Evolutionary conservation across 1,140 invertebrate species (phyloP).

Genomic region (Pseudomyrmex concolor): DNA sequence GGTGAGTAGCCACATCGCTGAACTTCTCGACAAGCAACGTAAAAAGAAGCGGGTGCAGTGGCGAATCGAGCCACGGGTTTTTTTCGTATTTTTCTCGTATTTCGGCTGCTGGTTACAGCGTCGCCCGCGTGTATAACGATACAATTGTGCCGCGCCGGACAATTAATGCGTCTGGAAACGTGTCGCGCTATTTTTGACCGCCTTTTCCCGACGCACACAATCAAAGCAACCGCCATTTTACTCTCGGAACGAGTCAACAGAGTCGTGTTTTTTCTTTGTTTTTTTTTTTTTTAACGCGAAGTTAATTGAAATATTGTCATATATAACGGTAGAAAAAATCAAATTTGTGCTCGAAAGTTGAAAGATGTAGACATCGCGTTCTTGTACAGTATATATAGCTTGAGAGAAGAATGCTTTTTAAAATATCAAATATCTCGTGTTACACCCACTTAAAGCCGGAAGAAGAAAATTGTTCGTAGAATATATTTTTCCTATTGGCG

Average conservation of each 20-base stretch:
- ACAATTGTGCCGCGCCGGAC: slow-evolving; percentile 28
- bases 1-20: slow-evolving; percentile 24
- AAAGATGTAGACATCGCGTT: neutral
- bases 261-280: neutral
- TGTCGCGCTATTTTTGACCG: slow-evolving; percentile 37
- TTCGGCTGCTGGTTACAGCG: slow-evolving; percentile 14
- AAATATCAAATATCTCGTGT: neutral
- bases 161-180: slow-evolving; percentile 45
- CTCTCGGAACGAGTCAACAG: slow-evolving; percentile 20
- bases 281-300: too few relatives aligned
- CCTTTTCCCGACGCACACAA: slow-evolving; percentile 22
- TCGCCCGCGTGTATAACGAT: slow-evolving; percentile 47
- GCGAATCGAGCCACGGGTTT: slow-evolving; percentile 5
- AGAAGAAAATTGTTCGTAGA: neutral
- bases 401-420: too few relatives aligned
- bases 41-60: slow-evolving; percentile 30
- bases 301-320: neutral
- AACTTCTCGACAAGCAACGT: slow-evolving; percentile 35
- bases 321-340: slow-evolving; percentile 1
- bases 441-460: neutral
- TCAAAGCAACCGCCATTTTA: slow-evolving; percentile 27
- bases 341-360: neutral
- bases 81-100: slow-evolving; percentile 28
- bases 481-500: neutral
- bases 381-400: too few relatives aligned